Base-by-base conservation (phyloP, 2,888 invertebrate genomes). In the Caenorhabditis wallacei region DNA sequence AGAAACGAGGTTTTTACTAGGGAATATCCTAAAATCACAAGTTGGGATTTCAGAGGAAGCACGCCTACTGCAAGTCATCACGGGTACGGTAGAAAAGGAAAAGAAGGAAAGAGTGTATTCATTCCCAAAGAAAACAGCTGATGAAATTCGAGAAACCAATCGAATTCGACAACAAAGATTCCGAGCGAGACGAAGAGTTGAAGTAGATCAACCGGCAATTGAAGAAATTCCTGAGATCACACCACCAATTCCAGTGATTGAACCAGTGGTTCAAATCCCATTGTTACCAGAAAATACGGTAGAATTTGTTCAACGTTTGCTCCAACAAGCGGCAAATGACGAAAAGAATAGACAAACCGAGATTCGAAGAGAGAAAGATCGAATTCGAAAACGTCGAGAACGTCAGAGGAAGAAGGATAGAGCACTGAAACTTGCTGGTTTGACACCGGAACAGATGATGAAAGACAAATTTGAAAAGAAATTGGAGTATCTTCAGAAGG, bases 91-190 rank as follows among this genome's bases (percentile, higher is more conserved):
- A 1, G 68, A 59, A 43, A 26, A 30, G 10, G 26, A 59, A n/a
- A 75, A 66, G 43, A 59, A 68, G 26, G 75, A 57, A 59, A 13
- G 64, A 48, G 24, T 46, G 2, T 56, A 24, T 8, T 11, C 56
- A 5, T 3, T n/a, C 4, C 61, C 70, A 0, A 61, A 56, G 37
- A 79, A 70, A 24, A 79, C 78, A 1, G 64, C 70, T 2, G 78
- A 79, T 16, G 54, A 79, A 43, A 79, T 79, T 22, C 54, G 70
- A 20, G 78, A 63, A 37, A 79, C 70, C 8, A 79, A 79, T 16
- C 54, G 78, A 7, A 63, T 79, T 18, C 43, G 78, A n/a, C 78
- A 79, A 46, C 69, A 70, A 24, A 63, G 70, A 63, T 79, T 70
- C 35, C 43, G 78, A 37, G 78, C 69, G 0, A 70, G 37, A 30